phyloP scores from a whole-genome alignment of 2,797 vertebrate genomes.

The Falco naumanni region DNA sequence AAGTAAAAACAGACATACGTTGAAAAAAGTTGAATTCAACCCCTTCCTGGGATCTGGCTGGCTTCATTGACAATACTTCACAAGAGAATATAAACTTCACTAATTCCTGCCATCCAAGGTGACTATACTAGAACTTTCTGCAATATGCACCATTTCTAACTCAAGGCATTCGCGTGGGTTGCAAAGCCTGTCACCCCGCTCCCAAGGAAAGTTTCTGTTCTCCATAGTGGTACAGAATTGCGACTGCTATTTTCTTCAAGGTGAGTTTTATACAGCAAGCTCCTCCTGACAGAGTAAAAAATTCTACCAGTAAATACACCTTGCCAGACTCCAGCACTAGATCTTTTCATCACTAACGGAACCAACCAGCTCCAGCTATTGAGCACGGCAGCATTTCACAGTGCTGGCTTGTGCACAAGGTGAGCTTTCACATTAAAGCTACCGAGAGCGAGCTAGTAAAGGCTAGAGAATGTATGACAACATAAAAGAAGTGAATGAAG shows the following conservation, averaged over 20 bases:
- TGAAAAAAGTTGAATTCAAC: background rate
- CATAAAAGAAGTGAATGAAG: background rate
- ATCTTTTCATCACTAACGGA: background rate
- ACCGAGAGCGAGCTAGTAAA: background rate
- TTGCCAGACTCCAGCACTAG: background rate
- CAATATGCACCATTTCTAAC: background rate
- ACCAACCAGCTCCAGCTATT: background rate
- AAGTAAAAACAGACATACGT: background rate
- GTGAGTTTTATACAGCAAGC: background rate
- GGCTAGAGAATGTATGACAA: background rate
- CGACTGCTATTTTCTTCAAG: background rate
- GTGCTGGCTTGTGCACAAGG: background rate
- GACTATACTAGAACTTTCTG: background rate
- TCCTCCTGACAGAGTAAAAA: background rate
- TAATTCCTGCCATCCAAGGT: background rate
- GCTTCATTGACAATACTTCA: background rate
- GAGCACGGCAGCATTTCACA: background rate
- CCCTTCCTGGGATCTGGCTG: background rate
- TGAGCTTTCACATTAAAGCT: fast-evolving
- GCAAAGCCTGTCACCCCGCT: background rate
- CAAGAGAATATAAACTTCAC: background rate
- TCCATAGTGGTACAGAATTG: background rate
- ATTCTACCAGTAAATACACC: background rate
- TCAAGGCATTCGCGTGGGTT: background rate
- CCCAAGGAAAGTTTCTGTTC: background rate